Conservation (phyloP, 2,797 vertebrate species). For the Serranus cabrilla region DNA sequence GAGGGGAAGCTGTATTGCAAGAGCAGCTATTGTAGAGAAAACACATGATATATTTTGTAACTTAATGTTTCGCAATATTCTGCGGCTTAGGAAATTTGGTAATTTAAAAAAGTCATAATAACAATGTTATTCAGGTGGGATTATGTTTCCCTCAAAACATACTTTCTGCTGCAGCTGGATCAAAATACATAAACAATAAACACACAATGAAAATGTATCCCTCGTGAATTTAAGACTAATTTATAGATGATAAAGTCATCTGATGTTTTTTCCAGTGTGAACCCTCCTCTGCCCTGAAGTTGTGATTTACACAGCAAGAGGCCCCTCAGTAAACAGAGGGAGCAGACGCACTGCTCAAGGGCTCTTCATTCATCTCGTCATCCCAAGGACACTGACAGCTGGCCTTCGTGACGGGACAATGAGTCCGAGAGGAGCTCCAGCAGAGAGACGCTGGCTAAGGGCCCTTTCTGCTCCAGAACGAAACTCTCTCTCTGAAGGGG, state of each 20-base stretch:
- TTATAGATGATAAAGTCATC: slow-evolving; percentile 33
- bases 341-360: slow-evolving; percentile 75
- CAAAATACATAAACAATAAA: slow-evolving; percentile 14
- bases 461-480: slow-evolving; percentile 58
- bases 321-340: slow-evolving; percentile 72
- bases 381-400: slow-evolving; percentile 83
- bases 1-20: neutral
- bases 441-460: slow-evolving; percentile 70
- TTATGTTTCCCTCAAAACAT: neutral
- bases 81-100: neutral
- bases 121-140: neutral
- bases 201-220: slow-evolving; percentile 10
- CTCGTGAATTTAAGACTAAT: slow-evolving; percentile 27
- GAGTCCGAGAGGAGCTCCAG: slow-evolving; percentile 68
- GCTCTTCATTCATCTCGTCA: slow-evolving; percentile 72
- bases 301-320: slow-evolving; percentile 67
- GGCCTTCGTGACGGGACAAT: slow-evolving; percentile 81
- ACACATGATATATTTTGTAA: neutral
- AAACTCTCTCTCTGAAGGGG: slow-evolving; percentile 70
- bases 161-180: neutral
- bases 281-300: slow-evolving; percentile 54
- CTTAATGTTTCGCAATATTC: neutral
- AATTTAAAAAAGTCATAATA: neutral
- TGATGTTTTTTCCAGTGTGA: slow-evolving; percentile 17
- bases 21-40: neutral